Evolutionary conservation across 2,797 vertebrate species (phyloP), one percentile per base, ranked within the genome.

Genomic region (Sebastes taczanowskii): DNA sequence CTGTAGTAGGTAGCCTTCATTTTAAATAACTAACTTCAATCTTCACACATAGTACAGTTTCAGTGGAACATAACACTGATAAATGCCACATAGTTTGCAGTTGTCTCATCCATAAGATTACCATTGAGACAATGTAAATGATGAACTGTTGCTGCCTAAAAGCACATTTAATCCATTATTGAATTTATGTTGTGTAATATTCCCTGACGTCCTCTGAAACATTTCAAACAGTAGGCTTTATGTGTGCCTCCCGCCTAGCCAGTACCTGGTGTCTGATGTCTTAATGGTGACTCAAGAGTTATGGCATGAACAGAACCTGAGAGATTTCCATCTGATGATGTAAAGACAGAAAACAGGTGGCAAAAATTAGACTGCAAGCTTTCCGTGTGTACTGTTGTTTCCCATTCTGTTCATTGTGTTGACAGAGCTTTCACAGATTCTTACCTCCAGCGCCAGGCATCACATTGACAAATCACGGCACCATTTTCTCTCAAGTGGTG

Each of bases 281-380:
- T 68, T 61, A 74, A 46, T 29, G 59, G 76, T 75, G 78, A 84
- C 71, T 70, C 42, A 58, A 88, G 61, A 81, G 72, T 29, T 8
- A 34, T 67, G 35, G 71, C 71, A 71, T 70, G 85, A 71, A 67
- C 74, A 67, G 76, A 74, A 85, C 67, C 58, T 58, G 55, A 69
- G 30, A 73, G 67, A 8, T 84, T 89, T 89, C 84, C 70, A 78
- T 82, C 10, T 27, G 73, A 77, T 86, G 80, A 88, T 71, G 87
- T 86, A 78, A 81, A 82, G 80, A 84, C 63, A 77, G 80, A 87
- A 85, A 89, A 74, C 86, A 88, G 66, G 76, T 82, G 85, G 78
- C 80, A 83, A 71, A 83, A 82, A 80, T 81, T 75, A 76, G 71
- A 56, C 71, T 3, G 18, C 35, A 71, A 66, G 56, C 58, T 80